phyloP scores from a whole-genome alignment of 1,140 invertebrate species.

The Metopolophium dirhodum region DNA sequence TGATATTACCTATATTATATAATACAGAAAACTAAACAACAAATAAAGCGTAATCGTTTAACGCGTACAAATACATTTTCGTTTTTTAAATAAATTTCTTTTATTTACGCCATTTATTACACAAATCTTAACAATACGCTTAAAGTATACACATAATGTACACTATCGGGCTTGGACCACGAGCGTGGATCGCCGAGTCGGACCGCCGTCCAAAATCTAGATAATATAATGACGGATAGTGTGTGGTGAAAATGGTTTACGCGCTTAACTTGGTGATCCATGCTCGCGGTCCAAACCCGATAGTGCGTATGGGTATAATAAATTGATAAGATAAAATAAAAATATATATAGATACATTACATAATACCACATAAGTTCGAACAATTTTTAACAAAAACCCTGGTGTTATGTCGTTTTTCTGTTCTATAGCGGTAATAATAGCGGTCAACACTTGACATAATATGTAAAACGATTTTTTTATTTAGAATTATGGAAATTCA shows the following conservation, averaged over 20 bases:
- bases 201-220: neutral
- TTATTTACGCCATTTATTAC: neutral
- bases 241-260: neutral
- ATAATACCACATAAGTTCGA: neutral
- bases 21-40: neutral
- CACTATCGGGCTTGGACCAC: neutral
- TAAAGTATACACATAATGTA: too few relatives aligned
- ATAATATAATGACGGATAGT: neutral
- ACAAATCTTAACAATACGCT: neutral
- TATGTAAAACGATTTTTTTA: neutral
- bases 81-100: neutral
- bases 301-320: neutral
- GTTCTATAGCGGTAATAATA: neutral
- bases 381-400: neutral
- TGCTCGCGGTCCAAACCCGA: neutral
- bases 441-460: neutral
- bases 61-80: neutral
- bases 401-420: neutral
- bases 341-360: neutral
- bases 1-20: neutral
- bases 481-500: neutral
- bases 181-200: neutral
- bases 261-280: neutral
- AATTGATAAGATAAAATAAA: neutral
- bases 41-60: neutral